Evolutionary conservation across 2,888 invertebrate species (phyloP), one percentile per base, ranked within the genome.

Genomic region (Microdon myrmicae): DNA sequence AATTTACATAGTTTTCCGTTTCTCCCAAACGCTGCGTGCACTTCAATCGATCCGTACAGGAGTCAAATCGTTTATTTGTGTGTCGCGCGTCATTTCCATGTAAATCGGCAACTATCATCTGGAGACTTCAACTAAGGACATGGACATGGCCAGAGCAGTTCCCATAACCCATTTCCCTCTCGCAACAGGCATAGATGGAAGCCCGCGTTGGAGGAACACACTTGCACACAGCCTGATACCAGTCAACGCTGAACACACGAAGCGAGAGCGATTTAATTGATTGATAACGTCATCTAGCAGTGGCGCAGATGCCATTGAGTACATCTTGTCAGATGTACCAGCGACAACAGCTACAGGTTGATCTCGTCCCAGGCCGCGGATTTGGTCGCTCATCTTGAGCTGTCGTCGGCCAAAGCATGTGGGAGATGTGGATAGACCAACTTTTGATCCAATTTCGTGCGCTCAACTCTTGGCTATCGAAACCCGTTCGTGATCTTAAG

Each of bases 241-340:
- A 34, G 13, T 22, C 20, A 41, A 41, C 17, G 25, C 10, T 35
- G 35, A 48, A 41, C 51, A 54, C 58, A 58, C 53, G 53, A 13
- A 59, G 48, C 48, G 29, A 31, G 38, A 54, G 48, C 58, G 68
- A 70, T 70, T 70, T 70, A 70, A 70, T 70, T 70, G 70, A 70
- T 70, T 69, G 70, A 70, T 70, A 70, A 70, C 67, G 70, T 70
- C 70, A 69, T 61, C 67, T 68, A 58, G 66, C 64, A 55, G 60
- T 67, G 64, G 67, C 56, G 68, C 45, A 58, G 53, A 53, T 53
- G 55, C 48, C 56, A 51, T 37, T 61, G 68, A 66, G 66, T 68
- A 64, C 67, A 60, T 68, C 68, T 68, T 69, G 68, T 69, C 68
- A 68, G 67, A 43, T 64, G 51, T 53, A 58, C 45, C 58, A 58